A percentile compares a stretch with the other conserved stretches of the same genome.
Conservation (phyloP, 2,888 invertebrate genomes). For the Tineola bisselliella region DNA sequence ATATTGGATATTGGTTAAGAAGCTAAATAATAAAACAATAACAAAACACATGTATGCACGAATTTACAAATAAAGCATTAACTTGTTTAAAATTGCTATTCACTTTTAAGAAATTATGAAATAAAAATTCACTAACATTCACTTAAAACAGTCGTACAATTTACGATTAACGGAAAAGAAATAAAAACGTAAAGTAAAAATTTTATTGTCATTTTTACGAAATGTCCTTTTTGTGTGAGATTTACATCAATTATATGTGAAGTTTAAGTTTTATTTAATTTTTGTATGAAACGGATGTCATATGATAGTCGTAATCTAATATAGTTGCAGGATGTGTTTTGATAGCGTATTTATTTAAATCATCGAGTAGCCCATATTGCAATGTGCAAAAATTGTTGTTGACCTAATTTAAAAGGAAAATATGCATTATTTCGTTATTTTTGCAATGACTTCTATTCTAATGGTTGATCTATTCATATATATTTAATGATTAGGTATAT, state of each 20-base stretch:
- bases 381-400: conserved; percentile 1
- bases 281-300: background rate
- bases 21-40: too few relatives aligned
- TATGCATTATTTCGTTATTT: too few relatives aligned
- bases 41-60: too few relatives aligned
- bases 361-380: background rate
- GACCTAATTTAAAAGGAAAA: too few relatives aligned
- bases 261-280: background rate
- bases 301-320: background rate
- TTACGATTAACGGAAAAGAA: background rate
- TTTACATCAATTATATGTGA: background rate
- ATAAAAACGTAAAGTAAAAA: background rate
- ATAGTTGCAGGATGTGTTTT: background rate
- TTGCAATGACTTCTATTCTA: too few relatives aligned
- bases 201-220: background rate
- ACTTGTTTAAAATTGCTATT: too few relatives aligned
- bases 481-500: too few relatives aligned
- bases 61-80: too few relatives aligned
- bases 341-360: background rate
- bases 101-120: too few relatives aligned
- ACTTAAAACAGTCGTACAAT: background rate
- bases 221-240: background rate
- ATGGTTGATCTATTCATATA: too few relatives aligned
- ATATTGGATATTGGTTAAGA: too few relatives aligned
- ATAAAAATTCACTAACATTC: background rate